Base-by-base conservation (phyloP, 2,888 invertebrate genomes). In the Invenusta paracnida region DNA sequence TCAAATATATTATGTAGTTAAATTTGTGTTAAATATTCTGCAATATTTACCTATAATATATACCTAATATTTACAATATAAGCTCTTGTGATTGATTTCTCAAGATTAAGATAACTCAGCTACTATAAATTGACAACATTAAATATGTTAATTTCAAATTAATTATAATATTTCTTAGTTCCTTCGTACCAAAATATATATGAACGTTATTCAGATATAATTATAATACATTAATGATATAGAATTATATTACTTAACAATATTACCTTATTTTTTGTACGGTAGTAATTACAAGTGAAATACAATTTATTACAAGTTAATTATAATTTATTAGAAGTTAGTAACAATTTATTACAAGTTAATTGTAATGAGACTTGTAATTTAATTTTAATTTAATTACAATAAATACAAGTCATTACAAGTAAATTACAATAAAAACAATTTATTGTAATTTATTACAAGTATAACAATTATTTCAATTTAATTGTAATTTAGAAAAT, bases 381-480 rank as follows among this genome's bases (percentile, higher is more conserved):
- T 48, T 48, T 48, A 48, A 48, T 48, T 48, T 48, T 48, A 48
- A 48, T 48, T 11, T 48, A 48, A 48, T 48, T 48, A 48, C 48
- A 48, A 48, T 48, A 48, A 48, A 48, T 48, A 48, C 48, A 48
- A 48, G 48, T 48, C 48, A 48, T 48, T 48, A 48, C 48, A 48
- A 48, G 48, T 48, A 48, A 48, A 48, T 48, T 48, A 48, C 48
- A 48, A 48, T 48, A 48, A 48, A 73, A 73, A 25, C 73, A 5
- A 73, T 73, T 73, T 73, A 73, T 73, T 73, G 73, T 73, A 73
- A 73, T 73, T 73, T 73, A 73, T 73, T 25, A 73, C 73, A 48
- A 48, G 48, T 48, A 48, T 48, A 48, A 48, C 48, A 48, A 48
- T 48, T 48, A 48, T 48, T 48, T 48, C 48, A 48, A 48, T 48